These are phyloP conservation scores for Julus scanicus DNA, from an alignment of 2,888 invertebrate species.

Conservation along the genomic window DNA sequence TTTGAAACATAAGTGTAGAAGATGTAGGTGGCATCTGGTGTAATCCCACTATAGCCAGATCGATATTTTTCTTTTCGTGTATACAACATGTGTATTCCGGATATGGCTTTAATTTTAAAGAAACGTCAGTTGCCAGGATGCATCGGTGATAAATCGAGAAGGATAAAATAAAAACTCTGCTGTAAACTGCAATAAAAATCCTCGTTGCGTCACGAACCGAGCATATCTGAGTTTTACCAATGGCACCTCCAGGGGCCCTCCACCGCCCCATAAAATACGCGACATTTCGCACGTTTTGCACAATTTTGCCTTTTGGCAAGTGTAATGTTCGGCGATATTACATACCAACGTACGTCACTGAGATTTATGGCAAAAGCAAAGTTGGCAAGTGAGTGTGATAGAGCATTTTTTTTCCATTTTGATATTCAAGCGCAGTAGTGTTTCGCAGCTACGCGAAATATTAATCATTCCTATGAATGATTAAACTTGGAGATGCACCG, in stretches of 20 bases:
- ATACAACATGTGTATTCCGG: neutral
- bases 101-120: neutral
- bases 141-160: neutral
- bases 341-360: neutral
- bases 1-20: neutral
- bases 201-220: neutral
- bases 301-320: neutral
- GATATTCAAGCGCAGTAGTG: neutral
- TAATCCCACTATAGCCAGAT: neutral
- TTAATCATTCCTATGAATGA: neutral
- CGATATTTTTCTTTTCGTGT: neutral
- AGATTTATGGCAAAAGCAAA: constrained; percentile 22
- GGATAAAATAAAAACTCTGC: neutral
- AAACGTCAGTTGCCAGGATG: constrained; percentile 19
- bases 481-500: neutral
- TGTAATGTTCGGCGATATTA: neutral
- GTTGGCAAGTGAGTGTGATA: neutral
- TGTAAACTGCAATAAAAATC: neutral
- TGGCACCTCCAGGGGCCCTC: neutral
- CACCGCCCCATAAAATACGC: neutral
- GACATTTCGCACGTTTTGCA: neutral
- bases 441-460: neutral
- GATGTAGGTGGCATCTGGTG: neutral
- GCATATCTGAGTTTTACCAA: neutral
- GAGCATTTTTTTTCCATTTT: neutral